A percentile compares a stretch with the other conserved stretches of the same genome.
Evolutionary conservation across 2,888 invertebrate genomes (phyloP).

Genomic region (Carpatolechia fugitivella): DNA sequence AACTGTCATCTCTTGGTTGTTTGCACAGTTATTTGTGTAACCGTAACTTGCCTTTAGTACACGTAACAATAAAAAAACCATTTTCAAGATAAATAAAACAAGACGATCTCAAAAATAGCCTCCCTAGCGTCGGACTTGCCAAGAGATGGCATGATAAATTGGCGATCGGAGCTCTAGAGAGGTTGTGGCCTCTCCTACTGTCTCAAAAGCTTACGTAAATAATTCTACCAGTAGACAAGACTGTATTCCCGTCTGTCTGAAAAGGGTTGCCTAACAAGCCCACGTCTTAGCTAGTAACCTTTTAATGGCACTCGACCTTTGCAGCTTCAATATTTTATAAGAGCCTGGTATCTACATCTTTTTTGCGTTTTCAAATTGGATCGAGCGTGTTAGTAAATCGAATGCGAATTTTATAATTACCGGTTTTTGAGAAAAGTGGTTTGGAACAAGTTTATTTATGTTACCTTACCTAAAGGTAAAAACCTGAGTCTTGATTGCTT

Average conservation of each 20-base stretch:
- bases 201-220: slow-evolving; percentile 59
- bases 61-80: background rate
- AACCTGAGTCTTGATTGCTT: no score
- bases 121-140: slow-evolving; percentile 27
- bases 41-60: no score
- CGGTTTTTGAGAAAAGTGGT: background rate
- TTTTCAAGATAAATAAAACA: background rate
- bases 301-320: slow-evolving; percentile 18
- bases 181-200: slow-evolving; percentile 48
- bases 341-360: slow-evolving; percentile 3
- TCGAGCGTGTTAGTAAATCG: background rate
- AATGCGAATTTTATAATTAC: background rate
- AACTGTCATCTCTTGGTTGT: no score
- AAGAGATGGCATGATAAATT: slow-evolving; percentile 53
- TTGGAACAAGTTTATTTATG: no score
- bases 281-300: slow-evolving; percentile 10
- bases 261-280: slow-evolving; percentile 20
- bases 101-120: slow-evolving; percentile 25
- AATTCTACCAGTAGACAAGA: slow-evolving; percentile 32
- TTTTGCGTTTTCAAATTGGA: slow-evolving; percentile 3
- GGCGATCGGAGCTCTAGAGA: slow-evolving; percentile 42
- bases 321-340: slow-evolving; percentile 16
- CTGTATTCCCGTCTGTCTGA: slow-evolving; percentile 13
- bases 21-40: no score
- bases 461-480: no score